phyloP scores from a whole-genome alignment of 2,113 vertebrate species.

The Narcine bancroftii region DNA sequence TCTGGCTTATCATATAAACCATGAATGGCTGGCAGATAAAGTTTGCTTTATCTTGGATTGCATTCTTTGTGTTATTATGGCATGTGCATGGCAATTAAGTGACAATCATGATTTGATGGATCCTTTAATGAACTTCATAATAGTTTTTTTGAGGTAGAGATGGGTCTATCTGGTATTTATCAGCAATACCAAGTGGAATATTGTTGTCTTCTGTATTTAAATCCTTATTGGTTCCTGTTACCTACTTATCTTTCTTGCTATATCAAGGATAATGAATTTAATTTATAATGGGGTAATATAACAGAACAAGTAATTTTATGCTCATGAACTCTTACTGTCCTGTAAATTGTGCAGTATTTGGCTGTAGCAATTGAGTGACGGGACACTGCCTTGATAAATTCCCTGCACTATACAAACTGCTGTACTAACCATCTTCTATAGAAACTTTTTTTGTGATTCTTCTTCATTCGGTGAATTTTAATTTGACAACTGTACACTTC shows the following conservation, averaged over 20 bases:
- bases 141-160: background rate
- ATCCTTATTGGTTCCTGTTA: background rate
- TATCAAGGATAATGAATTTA: background rate
- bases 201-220: background rate
- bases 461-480: background rate
- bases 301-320: background rate
- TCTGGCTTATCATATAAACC: background rate
- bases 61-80: background rate
- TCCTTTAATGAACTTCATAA: conserved; percentile 26
- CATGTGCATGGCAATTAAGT: background rate
- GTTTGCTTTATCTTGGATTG: background rate
- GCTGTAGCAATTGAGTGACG: background rate
- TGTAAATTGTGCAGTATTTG: background rate
- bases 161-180: background rate
- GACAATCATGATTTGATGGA: background rate
- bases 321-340: background rate
- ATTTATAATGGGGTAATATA: background rate
- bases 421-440: background rate
- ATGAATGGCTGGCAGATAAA: background rate
- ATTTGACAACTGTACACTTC: background rate
- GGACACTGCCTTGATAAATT: background rate
- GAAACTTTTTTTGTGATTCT: background rate
- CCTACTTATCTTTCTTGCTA: background rate
- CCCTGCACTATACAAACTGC: background rate
- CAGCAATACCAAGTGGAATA: background rate